phyloP scores from a whole-genome alignment of 2,113 vertebrate genomes.

The Eptatretus burgeri region DNA sequence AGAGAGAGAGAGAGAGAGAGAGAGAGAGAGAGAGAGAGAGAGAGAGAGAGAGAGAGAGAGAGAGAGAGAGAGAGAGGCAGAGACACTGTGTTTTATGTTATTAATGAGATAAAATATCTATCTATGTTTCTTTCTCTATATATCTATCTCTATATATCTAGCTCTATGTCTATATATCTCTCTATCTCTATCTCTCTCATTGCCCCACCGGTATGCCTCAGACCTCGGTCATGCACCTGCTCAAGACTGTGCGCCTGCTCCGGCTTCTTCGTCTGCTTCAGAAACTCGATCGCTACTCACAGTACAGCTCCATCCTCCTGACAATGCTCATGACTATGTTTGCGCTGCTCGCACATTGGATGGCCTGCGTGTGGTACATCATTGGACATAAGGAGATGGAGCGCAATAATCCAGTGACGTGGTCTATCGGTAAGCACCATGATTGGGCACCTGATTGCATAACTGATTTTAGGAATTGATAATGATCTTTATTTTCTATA shows the following conservation, averaged over 20 bases:
- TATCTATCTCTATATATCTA: too few relatives aligned
- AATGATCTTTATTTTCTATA: too few relatives aligned
- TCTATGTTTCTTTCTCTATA: too few relatives aligned
- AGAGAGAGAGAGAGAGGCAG: too few relatives aligned
- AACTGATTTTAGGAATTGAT: too few relatives aligned
- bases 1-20: too few relatives aligned
- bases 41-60: too few relatives aligned
- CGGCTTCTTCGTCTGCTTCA: conserved; percentile 45
- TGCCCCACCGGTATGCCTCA: conserved; percentile 11
- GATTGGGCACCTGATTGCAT: too few relatives aligned
- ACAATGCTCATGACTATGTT: conserved; percentile 62
- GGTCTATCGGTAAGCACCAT: conserved; percentile 57
- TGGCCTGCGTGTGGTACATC: conserved; percentile 61
- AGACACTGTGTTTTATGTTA: too few relatives aligned
- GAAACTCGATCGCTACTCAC: conserved; percentile 57
- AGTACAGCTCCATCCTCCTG: conserved; percentile 63
- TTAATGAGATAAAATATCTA: too few relatives aligned
- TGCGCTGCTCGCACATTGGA: conserved; percentile 54
- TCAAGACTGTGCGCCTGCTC: conserved; percentile 46
- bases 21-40: too few relatives aligned
- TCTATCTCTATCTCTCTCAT: neutral
- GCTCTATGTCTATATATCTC: neutral
- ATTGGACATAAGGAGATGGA: conserved; percentile 45
- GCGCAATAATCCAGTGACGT: conserved; percentile 43
- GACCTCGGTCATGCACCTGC: conserved; percentile 35